A percentile compares a stretch with the other conserved stretches of the same genome.
phyloP scores from a whole-genome alignment of 2,888 invertebrate species.

The Anticlea derivata region DNA sequence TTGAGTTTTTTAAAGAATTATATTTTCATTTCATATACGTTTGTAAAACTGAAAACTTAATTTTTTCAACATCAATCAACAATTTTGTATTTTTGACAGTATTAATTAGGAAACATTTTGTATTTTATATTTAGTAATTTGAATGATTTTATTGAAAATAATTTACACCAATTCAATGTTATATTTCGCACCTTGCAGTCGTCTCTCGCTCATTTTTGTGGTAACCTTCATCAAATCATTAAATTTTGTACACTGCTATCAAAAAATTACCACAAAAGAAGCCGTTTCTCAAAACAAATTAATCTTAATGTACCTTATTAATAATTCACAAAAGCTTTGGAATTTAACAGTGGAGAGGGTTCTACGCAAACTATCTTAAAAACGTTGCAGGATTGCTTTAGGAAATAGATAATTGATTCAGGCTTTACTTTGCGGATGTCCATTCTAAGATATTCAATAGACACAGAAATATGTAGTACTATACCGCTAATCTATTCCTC shows the following conservation, averaged over 20 bases:
- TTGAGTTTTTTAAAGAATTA: too few relatives aligned
- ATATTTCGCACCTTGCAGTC: conserved; percentile 41
- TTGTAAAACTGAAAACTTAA: conserved; percentile 15
- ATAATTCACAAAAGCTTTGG: conserved; percentile 44
- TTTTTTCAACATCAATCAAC: too few relatives aligned
- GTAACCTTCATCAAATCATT: conserved; percentile 41
- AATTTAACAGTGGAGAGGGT: conserved; percentile 53
- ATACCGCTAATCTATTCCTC: too few relatives aligned
- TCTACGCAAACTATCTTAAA: conserved; percentile 41
- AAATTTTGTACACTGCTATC: conserved; percentile 36
- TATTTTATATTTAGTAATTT: too few relatives aligned
- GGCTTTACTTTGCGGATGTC: too few relatives aligned
- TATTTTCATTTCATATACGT: too few relatives aligned
- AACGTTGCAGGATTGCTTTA: conserved; percentile 33
- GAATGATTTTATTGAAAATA: not conserved
- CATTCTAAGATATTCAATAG: too few relatives aligned
- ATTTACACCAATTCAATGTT: not conserved
- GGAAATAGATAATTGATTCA: too few relatives aligned
- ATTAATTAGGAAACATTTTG: conserved; percentile 12
- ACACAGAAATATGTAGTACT: too few relatives aligned
- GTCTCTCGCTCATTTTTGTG: conserved; percentile 38
- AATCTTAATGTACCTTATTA: conserved; percentile 47
- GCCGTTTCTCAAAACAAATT: conserved; percentile 46
- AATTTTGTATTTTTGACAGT: conserved; percentile 20
- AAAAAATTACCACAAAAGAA: conserved; percentile 54